These are phyloP conservation scores for Drosophila putrida DNA, from an alignment of 2,888 invertebrate species.

Conservation along the genomic window DNA sequence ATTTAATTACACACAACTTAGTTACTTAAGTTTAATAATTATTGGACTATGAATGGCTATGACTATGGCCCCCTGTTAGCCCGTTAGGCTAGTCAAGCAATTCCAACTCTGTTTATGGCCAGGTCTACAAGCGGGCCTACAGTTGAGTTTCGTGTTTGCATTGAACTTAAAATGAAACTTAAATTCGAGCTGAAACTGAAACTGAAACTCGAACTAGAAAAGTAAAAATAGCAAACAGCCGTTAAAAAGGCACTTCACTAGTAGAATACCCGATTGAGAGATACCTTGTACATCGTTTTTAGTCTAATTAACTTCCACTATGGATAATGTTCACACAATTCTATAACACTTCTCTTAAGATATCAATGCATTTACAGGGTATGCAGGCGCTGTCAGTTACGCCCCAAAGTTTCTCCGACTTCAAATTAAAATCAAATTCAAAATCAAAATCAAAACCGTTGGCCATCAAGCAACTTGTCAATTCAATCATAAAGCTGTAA, in stretches of 20 bases:
- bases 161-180: constrained; percentile 65
- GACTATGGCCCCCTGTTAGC: constrained; percentile 14
- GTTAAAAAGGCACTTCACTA: not conserved
- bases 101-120: constrained; percentile 26
- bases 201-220: constrained; percentile 34
- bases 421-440: constrained; percentile 18
- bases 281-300: constrained; percentile 1
- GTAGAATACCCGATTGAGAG: not conserved
- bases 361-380: constrained; percentile 9
- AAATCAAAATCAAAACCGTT: constrained; percentile 27
- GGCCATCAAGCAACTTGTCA: constrained; percentile 39
- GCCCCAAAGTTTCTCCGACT: constrained; percentile 21
- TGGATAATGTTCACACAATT: not conserved
- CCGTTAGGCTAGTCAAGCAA: constrained; percentile 31
- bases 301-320: not conserved
- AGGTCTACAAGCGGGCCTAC: constrained; percentile 17
- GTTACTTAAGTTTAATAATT: constrained; percentile 56
- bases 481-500: constrained; percentile 24
- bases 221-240: not conserved
- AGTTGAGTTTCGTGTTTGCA: constrained; percentile 51
- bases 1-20: constrained; percentile 57
- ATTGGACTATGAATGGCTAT: constrained; percentile 65
- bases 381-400: constrained; percentile 5
- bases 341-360: not conserved
- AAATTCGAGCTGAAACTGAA: constrained; percentile 7